Base-by-base conservation (phyloP, 2,113 vertebrate genomes). In the Crotophaga sulcirostris region DNA sequence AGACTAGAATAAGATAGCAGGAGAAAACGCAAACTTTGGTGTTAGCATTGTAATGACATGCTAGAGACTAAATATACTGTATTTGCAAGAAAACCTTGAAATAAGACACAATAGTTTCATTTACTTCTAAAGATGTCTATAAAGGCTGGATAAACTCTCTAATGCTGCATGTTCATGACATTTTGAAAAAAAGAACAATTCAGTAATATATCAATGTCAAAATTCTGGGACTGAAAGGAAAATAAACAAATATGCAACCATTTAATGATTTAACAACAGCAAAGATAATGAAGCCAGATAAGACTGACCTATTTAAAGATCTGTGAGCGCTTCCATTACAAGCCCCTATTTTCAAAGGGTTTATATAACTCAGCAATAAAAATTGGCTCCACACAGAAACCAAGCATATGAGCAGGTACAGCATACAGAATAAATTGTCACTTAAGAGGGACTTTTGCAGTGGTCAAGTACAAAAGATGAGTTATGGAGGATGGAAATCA, bases 301-400 rank as follows among this genome's bases (percentile, higher is more conserved):
- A 82, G 83, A 87, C 56, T 60, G 45, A 78, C 51, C 79, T 81
- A 87, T 42, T 92, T 62, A 91, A 69, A 49, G 91, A 72, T 73
- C 81, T 93, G 76, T 36, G 33, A 28, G 66, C 0, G 0, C 45
- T 90, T 77, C 59, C 44, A 84, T 70, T 58, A 45, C 8, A 86
- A 94, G 63, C 24, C 31, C 25, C 60, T 74, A 36, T 79, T 81
- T 93, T 81, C 76, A 79, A 84, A 89, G n/a, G 56, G 75, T 87
- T 94, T 90, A 67, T 90, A 67, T 89, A 94, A 95, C 78, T 81
- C 83, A 52, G 94, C 45, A 59, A 78, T 74, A 94, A 96, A 77
- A 85, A 67, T 5, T 15, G 49, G 78, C 24, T 79, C 62, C 63
- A 23, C 40, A 33, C 0, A 0, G 80, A 89, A 95, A 79, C 19